Base-by-base conservation (phyloP, 2,113 vertebrate genomes). In the Scatophagus argus region DNA sequence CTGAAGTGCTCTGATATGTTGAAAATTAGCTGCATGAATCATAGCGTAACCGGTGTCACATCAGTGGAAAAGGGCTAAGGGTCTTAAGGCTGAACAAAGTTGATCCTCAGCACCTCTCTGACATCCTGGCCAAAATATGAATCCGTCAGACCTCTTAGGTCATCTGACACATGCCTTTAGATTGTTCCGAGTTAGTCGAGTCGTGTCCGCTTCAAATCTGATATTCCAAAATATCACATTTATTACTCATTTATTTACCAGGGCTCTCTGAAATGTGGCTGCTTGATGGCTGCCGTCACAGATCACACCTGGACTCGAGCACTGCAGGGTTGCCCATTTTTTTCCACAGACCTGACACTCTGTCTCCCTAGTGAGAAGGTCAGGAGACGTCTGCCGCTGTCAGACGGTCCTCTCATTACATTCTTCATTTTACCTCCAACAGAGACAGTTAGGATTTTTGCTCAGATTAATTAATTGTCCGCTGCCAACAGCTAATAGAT, bases 391-490 rank as follows among this genome's bases (percentile, higher is more conserved):
- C 39, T 19, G 34, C 32, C 10, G 41, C 41, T 52, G 36, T 36
- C 36, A 39, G 19, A 6, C n/a, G 51, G 44, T 29, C 8, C 16
- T 8, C 10, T 23, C 4, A 7, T 19, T 23, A 39, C 14, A 21
- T 47, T 38, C 32, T 38, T 27, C 55, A 56, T 21, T 62, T 23
- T 32, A 19, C 19, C 23, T 31, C 65, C 19, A 23, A 52, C 25
- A 51, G 6, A 38, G n/a, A 47, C 41, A 58, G 46, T 58, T 17
- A 2, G n/a, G 41, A 29, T 61, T 55, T 68, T 55, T 68, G 56
- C 25, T 68, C 3, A 1, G 60, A 38, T 73, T 63, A 23, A 61
- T 78, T 62, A 8, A 12, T 32, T 73, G 34, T 64, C 51, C 11
- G 38, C 16, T 41, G 29, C 6, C 4, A 25, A 31, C 19, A 12